Evolutionary conservation across 30 jellyfish, hydroid and myxozoan genomes (phyloP).

Genomic region (Turritopsis rubra): DNA sequence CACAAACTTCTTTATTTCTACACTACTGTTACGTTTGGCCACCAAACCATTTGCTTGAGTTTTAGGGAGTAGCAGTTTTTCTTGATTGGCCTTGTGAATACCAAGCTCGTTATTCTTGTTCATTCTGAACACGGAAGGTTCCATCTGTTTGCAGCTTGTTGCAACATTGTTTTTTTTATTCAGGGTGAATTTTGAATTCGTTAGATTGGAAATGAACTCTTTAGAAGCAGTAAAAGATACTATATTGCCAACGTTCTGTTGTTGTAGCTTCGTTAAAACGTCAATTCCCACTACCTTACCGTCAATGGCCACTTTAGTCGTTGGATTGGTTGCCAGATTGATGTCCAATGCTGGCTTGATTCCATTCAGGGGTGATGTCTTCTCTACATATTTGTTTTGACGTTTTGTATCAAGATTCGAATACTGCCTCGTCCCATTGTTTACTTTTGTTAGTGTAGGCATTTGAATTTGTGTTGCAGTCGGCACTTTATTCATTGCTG

Average conservation of each 20-base stretch:
- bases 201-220: constrained; percentile 15
- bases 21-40: neutral
- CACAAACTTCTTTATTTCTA: constrained; percentile 17
- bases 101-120: neutral
- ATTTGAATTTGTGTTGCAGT: neutral
- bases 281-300: constrained; percentile 12
- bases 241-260: constrained; percentile 12
- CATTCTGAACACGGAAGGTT: constrained; percentile 2
- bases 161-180: neutral
- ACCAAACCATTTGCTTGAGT: neutral
- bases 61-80: constrained; percentile 18
- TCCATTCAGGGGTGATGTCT: neutral
- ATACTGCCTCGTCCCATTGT: neutral
- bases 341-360: neutral
- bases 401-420: neutral
- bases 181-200: neutral
- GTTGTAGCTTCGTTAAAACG: constrained; percentile 20
- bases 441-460: neutral
- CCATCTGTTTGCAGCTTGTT: neutral
- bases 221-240: neutral
- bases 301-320: constrained; percentile 2
- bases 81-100: neutral
- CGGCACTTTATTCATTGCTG: neutral
- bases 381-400: neutral
- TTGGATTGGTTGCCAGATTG: neutral